Percentiles rank a stretch among this genome's conserved stretches.
These are phyloP conservation scores for Dicentrarchus labrax DNA, from an alignment of 2,113 vertebrate species.

Conservation along the genomic window DNA sequence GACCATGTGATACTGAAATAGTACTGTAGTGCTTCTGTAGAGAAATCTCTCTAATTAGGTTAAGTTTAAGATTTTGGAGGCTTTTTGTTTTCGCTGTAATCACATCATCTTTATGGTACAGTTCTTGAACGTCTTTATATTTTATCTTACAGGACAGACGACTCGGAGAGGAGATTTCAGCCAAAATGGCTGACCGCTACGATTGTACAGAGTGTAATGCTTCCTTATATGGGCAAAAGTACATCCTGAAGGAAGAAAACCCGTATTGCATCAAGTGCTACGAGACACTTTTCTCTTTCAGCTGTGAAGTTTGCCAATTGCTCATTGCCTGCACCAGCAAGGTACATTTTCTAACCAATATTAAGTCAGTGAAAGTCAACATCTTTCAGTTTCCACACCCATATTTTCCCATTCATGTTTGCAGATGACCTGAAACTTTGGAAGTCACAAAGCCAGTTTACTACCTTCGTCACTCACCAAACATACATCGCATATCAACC, in stretches of 20 bases:
- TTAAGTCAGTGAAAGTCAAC: neutral
- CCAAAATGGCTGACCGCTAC: constrained; percentile 90
- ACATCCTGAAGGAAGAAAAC: constrained; percentile 91
- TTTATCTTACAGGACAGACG: constrained; percentile 54
- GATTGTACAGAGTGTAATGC: constrained; percentile 92
- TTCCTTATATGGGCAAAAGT: constrained; percentile 94
- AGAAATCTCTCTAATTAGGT: neutral
- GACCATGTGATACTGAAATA: constrained; percentile 19
- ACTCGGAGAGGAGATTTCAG: constrained; percentile 2
- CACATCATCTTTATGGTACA: neutral
- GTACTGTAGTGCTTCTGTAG: neutral
- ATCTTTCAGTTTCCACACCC: neutral
- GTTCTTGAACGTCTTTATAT: neutral
- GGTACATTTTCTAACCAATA: constrained; percentile 67
- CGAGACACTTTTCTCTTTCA: constrained; percentile 91
- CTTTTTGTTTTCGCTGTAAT: neutral
- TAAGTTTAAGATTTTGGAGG: neutral
- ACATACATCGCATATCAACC: neutral
- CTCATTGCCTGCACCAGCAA: constrained; percentile 94
- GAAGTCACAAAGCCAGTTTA: neutral
- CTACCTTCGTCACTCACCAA: neutral
- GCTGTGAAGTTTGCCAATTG: constrained; percentile 91
- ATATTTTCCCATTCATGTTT: neutral
- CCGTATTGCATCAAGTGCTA: constrained; percentile 94
- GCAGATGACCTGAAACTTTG: neutral